A percentile compares a stretch with the other conserved stretches of the same genome.
phyloP scores from a whole-genome alignment of 2,888 invertebrate genomes.

The Philopedon plagiatum region DNA sequence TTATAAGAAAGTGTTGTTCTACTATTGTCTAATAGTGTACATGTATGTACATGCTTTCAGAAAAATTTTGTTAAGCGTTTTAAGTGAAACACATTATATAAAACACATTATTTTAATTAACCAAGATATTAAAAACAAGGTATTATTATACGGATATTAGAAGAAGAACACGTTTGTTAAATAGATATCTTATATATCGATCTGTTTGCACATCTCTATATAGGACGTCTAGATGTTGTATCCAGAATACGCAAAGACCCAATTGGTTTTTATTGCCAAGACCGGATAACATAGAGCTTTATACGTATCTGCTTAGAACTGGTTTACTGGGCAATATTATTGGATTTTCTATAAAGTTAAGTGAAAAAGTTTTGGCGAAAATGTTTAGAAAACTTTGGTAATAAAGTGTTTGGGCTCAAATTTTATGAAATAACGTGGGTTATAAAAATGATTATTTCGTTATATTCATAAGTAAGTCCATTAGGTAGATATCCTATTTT shows the following conservation, averaged over 20 bases:
- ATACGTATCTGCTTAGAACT: constrained; percentile 2
- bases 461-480: too few species aligned
- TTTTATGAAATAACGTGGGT: not conserved
- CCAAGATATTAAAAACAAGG: too few species aligned
- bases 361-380: constrained; percentile 5
- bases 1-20: too few species aligned
- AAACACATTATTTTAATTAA: too few species aligned
- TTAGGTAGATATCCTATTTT: too few species aligned
- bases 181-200: too few species aligned
- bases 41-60: too few species aligned
- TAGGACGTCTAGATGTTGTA: not conserved
- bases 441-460: not conserved
- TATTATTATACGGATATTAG: too few species aligned
- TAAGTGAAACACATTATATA: too few species aligned
- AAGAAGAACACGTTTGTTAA: too few species aligned
- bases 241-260: not conserved
- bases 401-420: not conserved
- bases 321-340: constrained; percentile 2
- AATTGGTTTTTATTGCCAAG: constrained; percentile 3
- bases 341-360: constrained; percentile 18
- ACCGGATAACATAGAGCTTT: not conserved
- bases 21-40: too few species aligned
- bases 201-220: not conserved
- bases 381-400: not conserved
- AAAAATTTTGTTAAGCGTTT: too few species aligned